Percentiles rank a stretch among this genome's conserved stretches.
phyloP scores from a whole-genome alignment of 2,797 vertebrate genomes.

The Geotrypetes seraphini region DNA sequence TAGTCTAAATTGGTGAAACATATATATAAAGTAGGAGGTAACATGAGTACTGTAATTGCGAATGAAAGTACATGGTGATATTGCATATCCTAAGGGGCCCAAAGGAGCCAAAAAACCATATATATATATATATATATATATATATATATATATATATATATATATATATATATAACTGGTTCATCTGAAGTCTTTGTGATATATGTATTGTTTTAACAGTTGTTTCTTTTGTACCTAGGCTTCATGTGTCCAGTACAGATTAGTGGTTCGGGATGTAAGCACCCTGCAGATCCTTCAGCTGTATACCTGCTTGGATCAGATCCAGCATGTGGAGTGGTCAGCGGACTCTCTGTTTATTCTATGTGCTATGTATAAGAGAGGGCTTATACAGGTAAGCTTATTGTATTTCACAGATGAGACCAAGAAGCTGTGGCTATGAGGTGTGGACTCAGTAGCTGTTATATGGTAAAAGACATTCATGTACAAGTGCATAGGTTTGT shows the following conservation, averaged over 20 bases:
- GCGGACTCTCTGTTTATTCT: slow-evolving; percentile 87
- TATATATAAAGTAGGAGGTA: no score
- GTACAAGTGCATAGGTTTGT: fast-evolving
- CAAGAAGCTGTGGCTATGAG: fast-evolving
- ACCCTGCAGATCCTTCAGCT: slow-evolving; percentile 78
- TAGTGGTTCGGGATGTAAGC: slow-evolving; percentile 72
- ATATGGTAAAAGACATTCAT: fast-evolving
- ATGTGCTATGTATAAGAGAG: slow-evolving; percentile 90
- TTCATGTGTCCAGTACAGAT: slow-evolving; percentile 80
- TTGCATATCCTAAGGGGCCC: no score
- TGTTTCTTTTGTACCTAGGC: slow-evolving; percentile 47
- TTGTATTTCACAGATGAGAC: fast-evolving
- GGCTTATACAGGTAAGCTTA: slow-evolving; percentile 76
- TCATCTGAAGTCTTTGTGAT: no score
- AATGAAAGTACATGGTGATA: no score
- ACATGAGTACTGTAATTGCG: no score
- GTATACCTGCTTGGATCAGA: slow-evolving; percentile 86
- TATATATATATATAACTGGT: no score
- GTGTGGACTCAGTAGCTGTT: background rate
- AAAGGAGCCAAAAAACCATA: no score
- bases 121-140: no score
- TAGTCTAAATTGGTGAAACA: no score
- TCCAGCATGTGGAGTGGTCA: slow-evolving; percentile 85
- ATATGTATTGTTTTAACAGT: no score
- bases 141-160: no score